Conservation (phyloP, 1,140 invertebrate species). For the Nephila pilipes region DNA sequence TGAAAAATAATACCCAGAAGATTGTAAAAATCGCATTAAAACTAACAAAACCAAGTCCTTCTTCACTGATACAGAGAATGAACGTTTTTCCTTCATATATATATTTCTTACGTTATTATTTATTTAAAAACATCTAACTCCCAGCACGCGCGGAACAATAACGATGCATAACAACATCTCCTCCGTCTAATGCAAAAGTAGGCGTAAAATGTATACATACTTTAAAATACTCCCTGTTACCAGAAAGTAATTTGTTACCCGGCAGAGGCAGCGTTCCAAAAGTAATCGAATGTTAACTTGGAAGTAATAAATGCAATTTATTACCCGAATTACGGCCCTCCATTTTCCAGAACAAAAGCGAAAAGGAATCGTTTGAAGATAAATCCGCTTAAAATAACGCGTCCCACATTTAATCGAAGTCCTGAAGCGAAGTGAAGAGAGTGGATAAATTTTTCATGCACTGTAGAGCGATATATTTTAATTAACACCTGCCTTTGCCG, state of each 20-base stretch:
- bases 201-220: constrained; percentile 61
- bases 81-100: neutral
- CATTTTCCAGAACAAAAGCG: constrained; percentile 64
- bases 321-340: constrained; percentile 68
- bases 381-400: constrained; percentile 69
- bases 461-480: constrained; percentile 74
- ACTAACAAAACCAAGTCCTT: neutral
- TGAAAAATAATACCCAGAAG: too few species aligned
- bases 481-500: constrained; percentile 31
- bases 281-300: constrained; percentile 74
- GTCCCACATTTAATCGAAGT: constrained; percentile 58
- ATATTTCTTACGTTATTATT: constrained; percentile 10
- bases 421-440: constrained; percentile 25
- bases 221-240: constrained; percentile 60
- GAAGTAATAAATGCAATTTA: constrained; percentile 75
- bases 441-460: constrained; percentile 73
- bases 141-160: neutral
- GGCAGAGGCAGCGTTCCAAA: neutral
- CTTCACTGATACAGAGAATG: neutral
- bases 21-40: too few species aligned
- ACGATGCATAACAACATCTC: constrained; percentile 31
- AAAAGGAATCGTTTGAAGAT: neutral
- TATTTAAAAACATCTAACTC: constrained; percentile 64
- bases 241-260: constrained; percentile 71
- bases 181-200: neutral